phyloP scores from a whole-genome alignment of 1,140 invertebrate genomes.

The Drosophila oshimai region DNA sequence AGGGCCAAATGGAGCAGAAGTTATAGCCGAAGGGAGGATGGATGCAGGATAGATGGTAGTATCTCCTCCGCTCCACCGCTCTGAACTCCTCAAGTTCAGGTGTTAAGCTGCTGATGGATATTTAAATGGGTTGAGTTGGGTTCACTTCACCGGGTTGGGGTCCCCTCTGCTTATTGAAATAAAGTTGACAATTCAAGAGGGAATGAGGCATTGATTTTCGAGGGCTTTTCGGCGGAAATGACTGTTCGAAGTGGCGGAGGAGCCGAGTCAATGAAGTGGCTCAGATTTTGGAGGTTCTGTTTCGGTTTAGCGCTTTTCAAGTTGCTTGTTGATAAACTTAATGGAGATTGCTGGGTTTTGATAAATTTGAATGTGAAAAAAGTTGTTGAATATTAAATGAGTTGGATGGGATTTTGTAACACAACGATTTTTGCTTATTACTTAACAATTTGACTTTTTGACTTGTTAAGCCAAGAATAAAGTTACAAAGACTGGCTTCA shows the following conservation, averaged over 20 bases:
- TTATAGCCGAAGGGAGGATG: constrained; percentile 22
- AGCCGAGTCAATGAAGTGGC: constrained; percentile 17
- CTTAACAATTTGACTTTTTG: no score
- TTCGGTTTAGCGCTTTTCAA: constrained; percentile 12
- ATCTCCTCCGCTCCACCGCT: no score
- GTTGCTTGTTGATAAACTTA: constrained; percentile 18
- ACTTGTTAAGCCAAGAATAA: no score
- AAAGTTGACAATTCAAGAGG: constrained; percentile 43
- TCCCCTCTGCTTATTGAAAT: constrained; percentile 33
- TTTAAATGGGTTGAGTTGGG: constrained; percentile 50
- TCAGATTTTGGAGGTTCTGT: not conserved
- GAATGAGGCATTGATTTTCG: constrained; percentile 23
- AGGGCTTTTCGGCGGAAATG: constrained; percentile 33
- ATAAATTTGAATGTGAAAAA: not conserved
- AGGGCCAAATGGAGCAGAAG: constrained; percentile 67
- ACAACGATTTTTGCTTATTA: no score
- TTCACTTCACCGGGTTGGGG: constrained; percentile 1
- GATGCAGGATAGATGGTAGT: no score
- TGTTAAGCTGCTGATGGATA: constrained; percentile 69
- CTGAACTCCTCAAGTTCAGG: constrained; percentile 22
- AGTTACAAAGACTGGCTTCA: no score
- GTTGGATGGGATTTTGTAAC: not conserved
- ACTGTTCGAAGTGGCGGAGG: not conserved
- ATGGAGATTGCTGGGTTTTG: not conserved
- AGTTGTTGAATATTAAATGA: constrained; percentile 16